Base-by-base conservation (phyloP, 2,888 invertebrate genomes). In the Pycnomerus fuliginosus region DNA sequence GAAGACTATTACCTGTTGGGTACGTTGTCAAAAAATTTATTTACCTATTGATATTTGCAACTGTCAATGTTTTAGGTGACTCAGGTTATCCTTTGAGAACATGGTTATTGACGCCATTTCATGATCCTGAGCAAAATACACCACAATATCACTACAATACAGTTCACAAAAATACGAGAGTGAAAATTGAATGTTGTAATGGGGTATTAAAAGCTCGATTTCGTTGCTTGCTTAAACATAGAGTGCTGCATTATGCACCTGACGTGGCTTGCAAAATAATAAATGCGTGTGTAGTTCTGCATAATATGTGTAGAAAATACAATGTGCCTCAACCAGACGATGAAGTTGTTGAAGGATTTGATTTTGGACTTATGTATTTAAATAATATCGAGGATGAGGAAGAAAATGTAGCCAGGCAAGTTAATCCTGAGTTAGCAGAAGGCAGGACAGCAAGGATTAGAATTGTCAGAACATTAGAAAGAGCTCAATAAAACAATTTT, bases 121-220 rank as follows among this genome's bases (percentile, higher is more conserved):
- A 23, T n/a, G 25, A 15, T 14, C 10, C 10, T 11, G 29, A 8
- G 14, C 22, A 15, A 15, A 25, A 12, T 16, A 32, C 32, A 24
- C 40, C 40, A 12, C 32, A 30, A 3, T 15, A 33, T 12, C 3
- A 25, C 11, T 40, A 35, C 25, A 42, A 42, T 14, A 25, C 4
- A 10, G 20, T 14, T 4, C 28, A 27, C n/a, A 42, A 42, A 35
- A 16, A 12, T 11, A 28, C 22, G 3, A 14, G 27, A 27, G 10
- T 4, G 10, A 42, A 27, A 42, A 42, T 42, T n/a, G 34, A 42
- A 14, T 16, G 35, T 28, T 34, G 34, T 10, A 42, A 40, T 32
- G 40, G 40, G 8, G 11, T 32, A 7, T 20, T 40, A n/a, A 40
- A 40, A 33, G 20, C 16, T 8, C 32, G 32, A 24, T 40, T 40